phyloP scores from a whole-genome alignment of 2,888 invertebrate genomes.

The Himalopsyche japonica region DNA sequence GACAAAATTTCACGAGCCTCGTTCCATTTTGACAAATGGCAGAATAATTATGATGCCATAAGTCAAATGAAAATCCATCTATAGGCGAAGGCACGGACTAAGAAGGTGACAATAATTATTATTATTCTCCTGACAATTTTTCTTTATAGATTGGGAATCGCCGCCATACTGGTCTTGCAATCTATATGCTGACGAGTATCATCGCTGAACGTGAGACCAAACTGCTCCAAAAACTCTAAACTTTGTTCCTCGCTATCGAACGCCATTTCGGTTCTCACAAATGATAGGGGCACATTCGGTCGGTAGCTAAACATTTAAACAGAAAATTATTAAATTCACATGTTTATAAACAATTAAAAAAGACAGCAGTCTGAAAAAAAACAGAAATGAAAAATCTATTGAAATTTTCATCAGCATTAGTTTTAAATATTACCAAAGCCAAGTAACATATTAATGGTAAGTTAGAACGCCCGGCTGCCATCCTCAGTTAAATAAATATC shows the following conservation, averaged over 20 bases:
- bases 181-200: constrained; percentile 75
- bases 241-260: constrained; percentile 84
- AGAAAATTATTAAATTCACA: constrained; percentile 51
- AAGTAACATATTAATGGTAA: too few relatives aligned
- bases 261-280: constrained; percentile 85
- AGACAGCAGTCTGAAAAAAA: background rate
- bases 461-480: too few relatives aligned
- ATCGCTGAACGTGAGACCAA: constrained; percentile 75
- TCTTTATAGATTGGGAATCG: constrained; percentile 58
- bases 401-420: too few relatives aligned
- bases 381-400: background rate
- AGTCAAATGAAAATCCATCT: background rate
- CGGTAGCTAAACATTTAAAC: constrained; percentile 84
- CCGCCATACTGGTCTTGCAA: constrained; percentile 81
- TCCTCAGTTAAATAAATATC: too few relatives aligned
- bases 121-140: background rate
- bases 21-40: background rate
- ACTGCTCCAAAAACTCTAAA: constrained; percentile 84
- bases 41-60: background rate
- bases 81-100: background rate
- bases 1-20: background rate
- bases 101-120: background rate
- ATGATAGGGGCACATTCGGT: constrained; percentile 84
- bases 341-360: background rate
- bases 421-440: too few relatives aligned